Evolutionary conservation across 92 coral and sea anemone species (phyloP).

Genomic region (Pocillopora meandrina): DNA sequence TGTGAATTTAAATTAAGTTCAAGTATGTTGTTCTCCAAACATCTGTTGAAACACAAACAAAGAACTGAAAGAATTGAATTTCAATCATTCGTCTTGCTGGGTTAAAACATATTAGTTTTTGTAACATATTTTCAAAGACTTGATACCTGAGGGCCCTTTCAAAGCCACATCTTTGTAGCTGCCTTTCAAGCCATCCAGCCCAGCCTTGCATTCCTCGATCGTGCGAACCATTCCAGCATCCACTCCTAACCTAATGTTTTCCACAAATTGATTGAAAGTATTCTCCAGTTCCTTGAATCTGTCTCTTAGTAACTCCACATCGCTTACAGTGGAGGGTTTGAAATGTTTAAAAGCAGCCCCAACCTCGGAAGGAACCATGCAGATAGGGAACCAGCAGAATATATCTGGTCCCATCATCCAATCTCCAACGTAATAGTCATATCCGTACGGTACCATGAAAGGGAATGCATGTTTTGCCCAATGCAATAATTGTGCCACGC

Average conservation of each 20-base stretch:
- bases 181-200: conserved; percentile 48
- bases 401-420: conserved; percentile 72
- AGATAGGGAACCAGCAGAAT: conserved; percentile 61
- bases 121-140: not conserved
- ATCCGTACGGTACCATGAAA: conserved; percentile 58
- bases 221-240: conserved; percentile 82
- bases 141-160: conserved; percentile 49
- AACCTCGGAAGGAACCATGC: conserved; percentile 22
- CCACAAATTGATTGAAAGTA: conserved; percentile 52
- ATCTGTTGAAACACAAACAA: too few relatives aligned
- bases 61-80: too few relatives aligned
- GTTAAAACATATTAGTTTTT: not conserved
- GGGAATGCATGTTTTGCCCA: conserved; percentile 66
- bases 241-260: conserved; percentile 62
- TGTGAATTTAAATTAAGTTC: too few relatives aligned
- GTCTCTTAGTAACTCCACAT: conserved; percentile 53
- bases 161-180: conserved; percentile 42
- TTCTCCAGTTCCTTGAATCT: conserved; percentile 50
- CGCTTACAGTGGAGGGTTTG: conserved; percentile 55
- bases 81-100: too few relatives aligned
- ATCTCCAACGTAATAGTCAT: conserved; percentile 65
- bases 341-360: conserved; percentile 30
- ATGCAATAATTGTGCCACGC: conserved; percentile 48
- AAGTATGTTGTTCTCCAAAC: too few relatives aligned
- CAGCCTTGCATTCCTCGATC: conserved; percentile 60